Evolutionary conservation across 2,888 invertebrate species (phyloP).

Genomic region (Tipula lateralis): DNA sequence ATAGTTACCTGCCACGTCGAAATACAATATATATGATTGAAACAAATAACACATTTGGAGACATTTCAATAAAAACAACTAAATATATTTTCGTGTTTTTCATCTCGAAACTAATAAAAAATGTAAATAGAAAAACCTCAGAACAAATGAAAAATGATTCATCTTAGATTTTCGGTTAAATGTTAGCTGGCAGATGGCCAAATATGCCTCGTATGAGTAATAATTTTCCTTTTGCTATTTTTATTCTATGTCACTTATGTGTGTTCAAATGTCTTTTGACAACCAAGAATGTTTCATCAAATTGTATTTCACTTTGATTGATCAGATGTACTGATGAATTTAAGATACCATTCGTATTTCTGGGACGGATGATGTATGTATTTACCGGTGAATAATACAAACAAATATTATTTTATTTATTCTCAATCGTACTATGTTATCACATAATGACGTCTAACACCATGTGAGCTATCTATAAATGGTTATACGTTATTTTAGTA

Average conservation of each 20-base stretch:
- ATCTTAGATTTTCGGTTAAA: background rate
- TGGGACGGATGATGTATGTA: no score
- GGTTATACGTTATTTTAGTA: no score
- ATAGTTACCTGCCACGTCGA: background rate
- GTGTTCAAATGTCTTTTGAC: background rate
- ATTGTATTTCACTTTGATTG: background rate
- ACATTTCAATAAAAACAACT: background rate
- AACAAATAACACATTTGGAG: background rate
- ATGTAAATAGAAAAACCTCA: background rate
- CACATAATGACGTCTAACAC: no score
- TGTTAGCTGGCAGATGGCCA: background rate
- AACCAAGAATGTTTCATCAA: background rate
- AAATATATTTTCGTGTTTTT: background rate
- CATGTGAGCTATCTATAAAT: no score
- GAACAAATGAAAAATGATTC: background rate
- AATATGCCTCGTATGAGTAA: background rate
- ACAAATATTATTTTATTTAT: no score
- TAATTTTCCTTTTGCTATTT: background rate
- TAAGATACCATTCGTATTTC: no score
- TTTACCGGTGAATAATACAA: no score
- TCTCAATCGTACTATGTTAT: no score
- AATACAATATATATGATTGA: background rate
- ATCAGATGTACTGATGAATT: no score
- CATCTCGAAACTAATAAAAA: background rate
- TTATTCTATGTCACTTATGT: background rate